A percentile compares a stretch with the other conserved stretches of the same genome.
phyloP scores from a whole-genome alignment of 2,113 vertebrate genomes.

The Lepus europaeus region DNA sequence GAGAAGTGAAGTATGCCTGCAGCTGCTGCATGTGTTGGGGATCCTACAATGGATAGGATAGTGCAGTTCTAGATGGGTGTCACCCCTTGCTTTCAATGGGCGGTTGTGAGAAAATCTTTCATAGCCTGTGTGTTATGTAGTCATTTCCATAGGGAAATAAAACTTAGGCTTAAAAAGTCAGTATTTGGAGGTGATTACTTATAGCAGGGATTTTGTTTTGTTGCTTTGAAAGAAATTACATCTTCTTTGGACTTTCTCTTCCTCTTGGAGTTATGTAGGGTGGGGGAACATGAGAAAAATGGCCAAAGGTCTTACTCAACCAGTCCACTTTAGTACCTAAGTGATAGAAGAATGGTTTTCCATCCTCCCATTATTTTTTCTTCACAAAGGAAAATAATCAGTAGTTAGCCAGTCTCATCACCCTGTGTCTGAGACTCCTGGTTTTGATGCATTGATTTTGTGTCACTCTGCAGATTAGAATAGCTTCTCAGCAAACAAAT shows the following conservation, averaged over 20 bases:
- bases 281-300: background rate
- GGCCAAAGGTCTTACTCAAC: background rate
- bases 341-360: background rate
- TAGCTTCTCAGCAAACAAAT: too few species aligned
- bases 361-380: background rate
- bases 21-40: background rate
- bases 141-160: conserved; percentile 62
- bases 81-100: conserved; percentile 30
- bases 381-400: background rate
- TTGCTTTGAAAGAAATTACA: conserved; percentile 51
- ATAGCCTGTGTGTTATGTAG: background rate
- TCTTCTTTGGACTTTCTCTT: conserved; percentile 5
- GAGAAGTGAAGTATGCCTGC: background rate
- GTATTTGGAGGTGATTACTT: conserved; percentile 17
- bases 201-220: conserved; percentile 48
- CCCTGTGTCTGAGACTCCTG: background rate
- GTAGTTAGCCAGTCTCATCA: background rate
- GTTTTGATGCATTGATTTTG: background rate
- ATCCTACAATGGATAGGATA: background rate
- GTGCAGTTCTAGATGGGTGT: background rate
- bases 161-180: conserved; percentile 33
- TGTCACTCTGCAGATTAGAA: background rate
- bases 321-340: background rate
- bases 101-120: conserved; percentile 14
- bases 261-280: conserved; percentile 28